Percentiles rank a stretch among this genome's conserved stretches.
Evolutionary conservation across 2,797 vertebrate species (phyloP).

Genomic region (Poeciliopsis paucimaculata): DNA sequence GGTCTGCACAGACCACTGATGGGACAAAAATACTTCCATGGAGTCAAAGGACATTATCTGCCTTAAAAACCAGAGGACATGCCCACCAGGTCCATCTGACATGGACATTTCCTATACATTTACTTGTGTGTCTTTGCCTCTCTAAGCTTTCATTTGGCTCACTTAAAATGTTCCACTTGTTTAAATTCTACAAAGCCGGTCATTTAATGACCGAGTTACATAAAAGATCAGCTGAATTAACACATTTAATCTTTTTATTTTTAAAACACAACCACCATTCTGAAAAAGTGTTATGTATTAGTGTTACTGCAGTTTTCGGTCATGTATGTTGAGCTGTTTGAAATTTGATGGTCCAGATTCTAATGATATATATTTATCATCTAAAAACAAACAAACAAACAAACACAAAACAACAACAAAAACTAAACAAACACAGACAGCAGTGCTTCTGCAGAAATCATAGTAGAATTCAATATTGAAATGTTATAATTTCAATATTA

Average conservation of each 20-base stretch:
- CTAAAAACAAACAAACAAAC: neutral
- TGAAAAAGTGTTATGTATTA: neutral
- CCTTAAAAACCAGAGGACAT: neutral
- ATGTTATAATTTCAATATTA: neutral
- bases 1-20: neutral
- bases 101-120: neutral
- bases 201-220: neutral
- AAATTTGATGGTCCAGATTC: neutral
- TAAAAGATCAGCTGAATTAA: neutral
- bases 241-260: neutral
- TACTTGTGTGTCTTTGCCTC: neutral
- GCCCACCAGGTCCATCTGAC: neutral
- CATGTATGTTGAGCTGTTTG: neutral
- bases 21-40: neutral
- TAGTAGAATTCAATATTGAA: too few species aligned
- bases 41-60: neutral
- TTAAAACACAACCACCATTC: neutral
- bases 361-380: neutral
- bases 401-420: too few species aligned
- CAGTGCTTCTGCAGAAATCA: neutral
- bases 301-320: neutral
- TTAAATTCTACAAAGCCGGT: neutral
- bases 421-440: neutral
- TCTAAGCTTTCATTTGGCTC: neutral
- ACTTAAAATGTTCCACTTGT: neutral